Evolutionary conservation across 2,797 vertebrate species (phyloP).

Genomic region (Enteromius viviparus): DNA sequence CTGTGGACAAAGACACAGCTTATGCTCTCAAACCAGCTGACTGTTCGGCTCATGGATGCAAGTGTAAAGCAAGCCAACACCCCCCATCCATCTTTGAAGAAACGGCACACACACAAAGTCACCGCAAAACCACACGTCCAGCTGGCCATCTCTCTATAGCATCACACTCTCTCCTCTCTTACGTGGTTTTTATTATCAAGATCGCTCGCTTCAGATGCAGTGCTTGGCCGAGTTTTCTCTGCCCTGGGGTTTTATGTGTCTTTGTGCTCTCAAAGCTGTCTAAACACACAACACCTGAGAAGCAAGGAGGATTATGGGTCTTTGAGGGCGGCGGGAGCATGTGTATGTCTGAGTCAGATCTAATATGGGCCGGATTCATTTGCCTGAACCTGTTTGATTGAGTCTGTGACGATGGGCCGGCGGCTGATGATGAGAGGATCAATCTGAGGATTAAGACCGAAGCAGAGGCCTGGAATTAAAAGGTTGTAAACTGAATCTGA

Average conservation of each 20-base stretch:
- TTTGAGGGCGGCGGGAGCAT: conserved; percentile 31
- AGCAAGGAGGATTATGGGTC: conserved; percentile 55
- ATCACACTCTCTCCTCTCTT: conserved; percentile 3
- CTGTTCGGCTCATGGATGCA: conserved; percentile 12
- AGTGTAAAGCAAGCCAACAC: conserved; percentile 31
- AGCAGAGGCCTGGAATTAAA: conserved; percentile 25
- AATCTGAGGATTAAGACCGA: conserved; percentile 16
- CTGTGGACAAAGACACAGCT: conserved; percentile 14
- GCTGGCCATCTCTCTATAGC: conserved; percentile 33
- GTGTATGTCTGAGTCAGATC: conserved; percentile 44
- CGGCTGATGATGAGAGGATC: neutral
- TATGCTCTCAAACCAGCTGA: conserved; percentile 24
- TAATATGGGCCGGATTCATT: conserved; percentile 6
- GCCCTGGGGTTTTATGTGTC: conserved; percentile 30
- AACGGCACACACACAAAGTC: conserved; percentile 12
- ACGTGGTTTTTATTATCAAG: conserved; percentile 38
- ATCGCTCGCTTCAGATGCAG: conserved; percentile 26
- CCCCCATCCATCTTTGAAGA: conserved; percentile 22
- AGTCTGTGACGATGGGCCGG: conserved; percentile 15
- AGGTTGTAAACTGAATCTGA: conserved; percentile 31
- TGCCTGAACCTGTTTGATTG: conserved; percentile 47
- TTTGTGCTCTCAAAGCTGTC: conserved; percentile 58
- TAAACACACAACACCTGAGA: conserved; percentile 62
- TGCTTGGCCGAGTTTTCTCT: conserved; percentile 26
- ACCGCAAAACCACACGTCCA: conserved; percentile 31